Conservation (phyloP, 30 jellyfish, hydroid and myxozoan genomes). For the Turritopsis dohrnii region DNA sequence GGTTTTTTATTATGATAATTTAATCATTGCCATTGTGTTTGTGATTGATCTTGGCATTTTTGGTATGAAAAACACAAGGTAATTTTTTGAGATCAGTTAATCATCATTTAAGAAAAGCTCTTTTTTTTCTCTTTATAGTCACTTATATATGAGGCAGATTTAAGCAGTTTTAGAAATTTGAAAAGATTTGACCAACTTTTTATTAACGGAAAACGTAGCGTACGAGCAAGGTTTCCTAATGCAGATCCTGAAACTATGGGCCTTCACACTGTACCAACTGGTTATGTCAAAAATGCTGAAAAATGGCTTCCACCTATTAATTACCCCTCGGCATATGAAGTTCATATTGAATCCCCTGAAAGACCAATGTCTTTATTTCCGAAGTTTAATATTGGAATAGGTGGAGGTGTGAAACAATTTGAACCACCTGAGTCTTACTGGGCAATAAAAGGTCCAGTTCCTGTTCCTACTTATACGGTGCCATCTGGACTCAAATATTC, state of each 20-base stretch:
- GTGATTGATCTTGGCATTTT: too few relatives aligned
- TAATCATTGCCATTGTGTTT: too few relatives aligned
- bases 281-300: slow-evolving; percentile 66
- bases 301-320: slow-evolving; percentile 82
- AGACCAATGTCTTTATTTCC: slow-evolving; percentile 71
- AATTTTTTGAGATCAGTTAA: neutral
- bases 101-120: too few relatives aligned
- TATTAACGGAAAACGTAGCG: slow-evolving; percentile 67
- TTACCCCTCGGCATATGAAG: slow-evolving; percentile 53
- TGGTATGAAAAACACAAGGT: too few relatives aligned
- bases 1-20: too few relatives aligned
- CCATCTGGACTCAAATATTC: slow-evolving; percentile 85
- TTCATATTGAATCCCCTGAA: slow-evolving; percentile 63
- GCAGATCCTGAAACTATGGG: slow-evolving; percentile 96
- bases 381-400: slow-evolving; percentile 65
- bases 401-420: slow-evolving; percentile 84
- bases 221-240: slow-evolving; percentile 93
- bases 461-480: slow-evolving; percentile 63
- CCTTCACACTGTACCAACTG: slow-evolving; percentile 83
- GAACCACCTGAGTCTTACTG: slow-evolving; percentile 96
- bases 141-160: slow-evolving; percentile 70
- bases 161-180: slow-evolving; percentile 33
- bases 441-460: slow-evolving; percentile 79
- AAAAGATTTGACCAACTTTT: slow-evolving; percentile 63
- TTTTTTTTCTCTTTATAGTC: slow-evolving; percentile 38